These are phyloP conservation scores for Andrena minutula DNA, from an alignment of 2,888 invertebrate species.

Conservation along the genomic window DNA sequence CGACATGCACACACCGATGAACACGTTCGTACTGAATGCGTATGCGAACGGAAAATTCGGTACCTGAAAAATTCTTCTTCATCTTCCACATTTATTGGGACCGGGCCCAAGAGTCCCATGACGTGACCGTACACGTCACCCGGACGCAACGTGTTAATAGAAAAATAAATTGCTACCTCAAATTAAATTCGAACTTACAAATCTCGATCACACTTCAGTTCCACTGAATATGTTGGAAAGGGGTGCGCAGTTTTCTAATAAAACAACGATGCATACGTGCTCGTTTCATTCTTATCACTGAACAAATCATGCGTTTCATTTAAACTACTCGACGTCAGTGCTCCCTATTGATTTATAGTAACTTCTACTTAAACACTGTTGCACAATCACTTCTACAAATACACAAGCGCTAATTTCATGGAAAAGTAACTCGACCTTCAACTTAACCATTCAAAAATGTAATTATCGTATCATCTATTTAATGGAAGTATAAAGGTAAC, in stretches of 20 bases:
- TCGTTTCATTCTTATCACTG: constrained; percentile 58
- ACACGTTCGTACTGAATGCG: no score
- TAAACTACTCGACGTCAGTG: constrained; percentile 17
- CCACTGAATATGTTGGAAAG: constrained; percentile 5
- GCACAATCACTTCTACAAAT: neutral
- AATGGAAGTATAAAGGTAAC: neutral
- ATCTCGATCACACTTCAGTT: neutral
- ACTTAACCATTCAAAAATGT: neutral
- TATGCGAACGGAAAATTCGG: no score
- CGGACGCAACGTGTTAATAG: no score
- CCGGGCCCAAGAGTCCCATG: no score
- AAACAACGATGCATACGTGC: neutral
- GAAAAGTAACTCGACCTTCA: neutral
- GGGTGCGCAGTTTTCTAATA: constrained; percentile 31
- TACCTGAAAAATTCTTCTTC: no score
- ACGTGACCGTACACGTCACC: no score
- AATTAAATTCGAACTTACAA: neutral
- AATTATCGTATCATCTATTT: neutral
- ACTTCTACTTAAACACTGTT: constrained; percentile 23
- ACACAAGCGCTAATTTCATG: neutral
- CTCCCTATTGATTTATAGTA: constrained; percentile 49
- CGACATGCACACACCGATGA: no score
- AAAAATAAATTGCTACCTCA: no score
- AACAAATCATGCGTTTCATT: constrained; percentile 57
- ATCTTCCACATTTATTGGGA: no score